A percentile compares a stretch with the other conserved stretches of the same genome.
phyloP scores from a whole-genome alignment of 37 sponge, comb jelly and placozoan species.

The Tethya wilhelma region DNA sequence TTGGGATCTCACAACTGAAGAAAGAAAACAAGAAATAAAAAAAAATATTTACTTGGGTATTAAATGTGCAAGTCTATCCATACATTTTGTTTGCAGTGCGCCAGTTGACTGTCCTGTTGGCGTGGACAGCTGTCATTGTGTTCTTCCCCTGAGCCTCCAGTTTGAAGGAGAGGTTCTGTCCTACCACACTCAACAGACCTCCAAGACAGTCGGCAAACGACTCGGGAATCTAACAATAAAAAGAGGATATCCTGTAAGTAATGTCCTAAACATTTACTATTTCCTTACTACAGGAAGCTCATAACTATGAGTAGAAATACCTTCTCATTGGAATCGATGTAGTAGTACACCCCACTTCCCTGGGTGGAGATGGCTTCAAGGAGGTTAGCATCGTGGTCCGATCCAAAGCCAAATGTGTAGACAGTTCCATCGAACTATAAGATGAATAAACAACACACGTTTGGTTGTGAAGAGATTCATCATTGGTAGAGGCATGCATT shows the following conservation, averaged over 20 bases:
- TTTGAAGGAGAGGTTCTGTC: conserved; percentile 87
- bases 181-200: conserved; percentile 90
- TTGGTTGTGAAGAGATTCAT: not conserved
- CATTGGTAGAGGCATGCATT: not conserved
- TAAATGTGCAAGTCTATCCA: too few relatives aligned
- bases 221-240: conserved; percentile 76
- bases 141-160: conserved; percentile 52
- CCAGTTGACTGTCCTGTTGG: conserved; percentile 65
- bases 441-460: not conserved
- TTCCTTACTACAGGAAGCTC: too few relatives aligned
- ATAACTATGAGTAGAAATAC: too few relatives aligned
- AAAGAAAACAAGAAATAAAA: too few relatives aligned
- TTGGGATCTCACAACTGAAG: conserved; percentile 60
- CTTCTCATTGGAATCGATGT: conserved; percentile 90
- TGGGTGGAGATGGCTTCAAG: conserved; percentile 83
- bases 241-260: too few relatives aligned
- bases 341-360: conserved; percentile 89
- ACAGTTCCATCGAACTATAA: conserved; percentile 82
- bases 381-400: conserved; percentile 80
- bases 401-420: conserved; percentile 93
- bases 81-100: conserved; percentile 59
- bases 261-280: too few relatives aligned
- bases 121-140: conserved; percentile 61
- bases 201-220: conserved; percentile 96
- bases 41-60: too few relatives aligned